Base-by-base conservation (phyloP, 2,888 invertebrate species). In the Meliscaeva auricollis region DNA sequence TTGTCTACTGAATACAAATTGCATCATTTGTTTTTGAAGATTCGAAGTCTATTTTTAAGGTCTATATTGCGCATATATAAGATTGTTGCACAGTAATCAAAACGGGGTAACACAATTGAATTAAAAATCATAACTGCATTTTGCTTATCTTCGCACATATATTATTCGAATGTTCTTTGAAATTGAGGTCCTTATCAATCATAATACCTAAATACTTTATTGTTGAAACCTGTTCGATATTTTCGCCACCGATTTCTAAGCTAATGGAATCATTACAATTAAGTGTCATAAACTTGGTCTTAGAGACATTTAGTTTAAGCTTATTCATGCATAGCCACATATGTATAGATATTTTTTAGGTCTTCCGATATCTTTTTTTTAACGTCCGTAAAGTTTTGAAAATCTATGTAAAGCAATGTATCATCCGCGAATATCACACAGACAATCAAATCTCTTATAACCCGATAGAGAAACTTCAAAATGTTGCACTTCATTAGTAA, bases 81-180 rank as follows among this genome's bases (percentile, higher is more conserved):
- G 20, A 69, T 54, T 22, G 69, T 54, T 2, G 38, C 54, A 69
- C 69, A 69, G 20, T 54, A 69, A 9, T 69, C 69, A 38, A 69
- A 69, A 69, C 54, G 69, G 22, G 69, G 69, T 30, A 54, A 6
- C n/a, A 69, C 9, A 35, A 69, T 69, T 15, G 52, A 8, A 11
- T 52, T 69, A 7, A 32, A 35, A 69, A 69, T 69, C 54, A 20
- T 48, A 2, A 17, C 48, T 20, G 20, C 20, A 54, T 69, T 32
- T 35, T 3, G 6, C 9, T 9, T 48, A 48, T 48, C 2, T 48
- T 48, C 20, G 7, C 11, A 48, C 9, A 20, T n/a, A 20, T 11
- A 48, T 48, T 20, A 11, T 48, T 20, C 9, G 20, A 48, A 48
- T 48, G 48, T 17, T 20, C 11, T 20, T 48, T 48, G 0, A 38